Evolutionary conservation across 2,113 vertebrate genomes (phyloP).

Genomic region (Dromas ardeola): DNA sequence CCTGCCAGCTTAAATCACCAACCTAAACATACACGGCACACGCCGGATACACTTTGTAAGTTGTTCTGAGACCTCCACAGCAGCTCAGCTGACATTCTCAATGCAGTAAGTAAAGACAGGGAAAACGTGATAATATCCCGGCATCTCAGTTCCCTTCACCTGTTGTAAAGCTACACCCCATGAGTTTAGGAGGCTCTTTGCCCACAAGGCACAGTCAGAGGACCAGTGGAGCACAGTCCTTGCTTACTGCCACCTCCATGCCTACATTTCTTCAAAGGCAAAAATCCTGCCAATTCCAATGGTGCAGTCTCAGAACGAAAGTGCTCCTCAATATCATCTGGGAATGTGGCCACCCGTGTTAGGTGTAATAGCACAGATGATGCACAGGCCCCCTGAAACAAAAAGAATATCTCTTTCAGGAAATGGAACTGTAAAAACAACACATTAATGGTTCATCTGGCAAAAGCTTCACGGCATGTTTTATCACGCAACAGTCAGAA

Average conservation of each 20-base stretch:
- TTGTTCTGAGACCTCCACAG: rapidly evolving
- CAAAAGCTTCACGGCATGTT: neutral
- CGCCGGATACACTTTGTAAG: rapidly evolving
- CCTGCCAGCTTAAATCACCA: neutral
- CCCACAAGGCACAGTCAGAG: neutral
- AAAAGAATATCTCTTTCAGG: neutral
- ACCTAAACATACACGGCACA: neutral
- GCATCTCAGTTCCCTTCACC: neutral
- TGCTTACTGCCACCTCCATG: neutral
- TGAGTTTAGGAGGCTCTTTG: neutral
- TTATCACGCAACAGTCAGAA: neutral
- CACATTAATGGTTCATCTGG: neutral
- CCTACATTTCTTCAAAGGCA: neutral
- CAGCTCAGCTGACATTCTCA: rapidly evolving
- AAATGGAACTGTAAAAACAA: neutral
- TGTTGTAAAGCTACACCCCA: neutral
- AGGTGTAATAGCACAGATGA: neutral
- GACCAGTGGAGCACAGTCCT: neutral
- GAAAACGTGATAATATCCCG: neutral
- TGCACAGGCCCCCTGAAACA: neutral
- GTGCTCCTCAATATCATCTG: neutral
- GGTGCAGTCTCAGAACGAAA: neutral
- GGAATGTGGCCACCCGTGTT: neutral
- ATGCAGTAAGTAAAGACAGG: neutral
- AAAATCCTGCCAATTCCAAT: neutral